A percentile compares a stretch with the other conserved stretches of the same genome.
phyloP scores from a whole-genome alignment of 2,888 invertebrate genomes.

The Troides aeacus region DNA sequence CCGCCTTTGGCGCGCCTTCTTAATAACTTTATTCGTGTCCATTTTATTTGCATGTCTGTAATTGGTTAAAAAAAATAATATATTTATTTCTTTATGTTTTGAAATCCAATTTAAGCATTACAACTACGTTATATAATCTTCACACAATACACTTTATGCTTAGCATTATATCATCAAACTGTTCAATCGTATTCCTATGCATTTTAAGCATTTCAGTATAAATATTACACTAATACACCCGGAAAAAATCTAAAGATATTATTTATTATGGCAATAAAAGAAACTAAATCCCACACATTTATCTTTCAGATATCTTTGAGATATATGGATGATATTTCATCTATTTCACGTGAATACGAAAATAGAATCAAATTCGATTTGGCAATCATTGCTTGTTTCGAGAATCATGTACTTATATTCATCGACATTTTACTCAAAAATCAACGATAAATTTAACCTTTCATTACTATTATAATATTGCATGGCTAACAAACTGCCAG shows the following conservation, averaged over 20 bases:
- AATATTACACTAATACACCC: neutral
- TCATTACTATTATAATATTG: constrained; percentile 5
- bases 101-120: neutral
- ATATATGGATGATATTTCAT: neutral
- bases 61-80: constrained; percentile 6
- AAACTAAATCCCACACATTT: neutral
- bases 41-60: constrained; percentile 6
- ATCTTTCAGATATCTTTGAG: neutral
- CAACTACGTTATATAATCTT: neutral
- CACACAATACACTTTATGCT: neutral
- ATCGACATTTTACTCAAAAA: too few relatives aligned
- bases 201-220: neutral
- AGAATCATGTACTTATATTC: too few relatives aligned
- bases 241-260: neutral
- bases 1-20: neutral
- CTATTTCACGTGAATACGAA: neutral
- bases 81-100: neutral
- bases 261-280: neutral
- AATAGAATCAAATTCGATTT: neutral
- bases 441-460: neutral
- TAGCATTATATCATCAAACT: neutral
- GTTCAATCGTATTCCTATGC: neutral
- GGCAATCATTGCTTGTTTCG: neutral
- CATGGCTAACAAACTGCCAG: constrained; percentile 17
- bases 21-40: neutral